Evolutionary conservation across 2,888 invertebrate genomes (phyloP).

Genomic region (Pyrgus malvae): DNA sequence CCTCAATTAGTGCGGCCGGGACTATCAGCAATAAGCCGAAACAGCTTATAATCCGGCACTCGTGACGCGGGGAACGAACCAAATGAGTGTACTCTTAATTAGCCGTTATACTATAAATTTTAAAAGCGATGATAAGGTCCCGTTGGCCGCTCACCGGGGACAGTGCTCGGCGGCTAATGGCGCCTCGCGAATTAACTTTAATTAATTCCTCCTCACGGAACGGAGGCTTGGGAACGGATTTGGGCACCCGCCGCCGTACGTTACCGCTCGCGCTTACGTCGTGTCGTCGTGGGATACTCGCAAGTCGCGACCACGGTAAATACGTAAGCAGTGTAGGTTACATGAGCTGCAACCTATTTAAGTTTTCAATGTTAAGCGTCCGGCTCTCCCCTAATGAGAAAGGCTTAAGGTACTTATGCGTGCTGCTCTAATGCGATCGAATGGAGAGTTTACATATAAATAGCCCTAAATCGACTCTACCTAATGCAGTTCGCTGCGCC

Average conservation of each 20-base stretch:
- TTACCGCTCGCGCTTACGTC: slow-evolving; percentile 5
- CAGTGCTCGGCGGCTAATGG: slow-evolving; percentile 57
- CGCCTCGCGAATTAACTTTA: slow-evolving; percentile 63
- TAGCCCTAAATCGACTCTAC: slow-evolving; percentile 7
- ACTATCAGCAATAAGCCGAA: slow-evolving; percentile 61
- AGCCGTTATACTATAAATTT: slow-evolving; percentile 75
- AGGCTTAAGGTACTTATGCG: too few relatives aligned
- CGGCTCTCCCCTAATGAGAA: too few relatives aligned
- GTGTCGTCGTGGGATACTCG: background rate
- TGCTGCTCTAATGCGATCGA: too few relatives aligned
- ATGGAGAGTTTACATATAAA: background rate
- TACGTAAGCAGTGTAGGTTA: background rate
- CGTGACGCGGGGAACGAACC: slow-evolving; percentile 64
- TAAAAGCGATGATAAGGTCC: slow-evolving; percentile 72
- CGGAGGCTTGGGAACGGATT: slow-evolving; percentile 36
- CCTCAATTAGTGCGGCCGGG: slow-evolving; percentile 64
- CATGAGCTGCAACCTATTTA: too few relatives aligned
- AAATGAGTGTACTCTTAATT: slow-evolving; percentile 72
- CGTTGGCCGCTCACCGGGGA: slow-evolving; percentile 57
- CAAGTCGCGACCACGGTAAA: slow-evolving; percentile 1
- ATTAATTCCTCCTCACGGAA: slow-evolving; percentile 60
- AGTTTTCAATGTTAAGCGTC: too few relatives aligned
- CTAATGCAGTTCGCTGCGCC: slow-evolving; percentile 3
- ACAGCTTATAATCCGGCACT: slow-evolving; percentile 51
- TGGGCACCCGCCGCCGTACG: slow-evolving; percentile 28